Base-by-base conservation (phyloP, 1,140 invertebrate species). In the Scaptomyza graminum region DNA sequence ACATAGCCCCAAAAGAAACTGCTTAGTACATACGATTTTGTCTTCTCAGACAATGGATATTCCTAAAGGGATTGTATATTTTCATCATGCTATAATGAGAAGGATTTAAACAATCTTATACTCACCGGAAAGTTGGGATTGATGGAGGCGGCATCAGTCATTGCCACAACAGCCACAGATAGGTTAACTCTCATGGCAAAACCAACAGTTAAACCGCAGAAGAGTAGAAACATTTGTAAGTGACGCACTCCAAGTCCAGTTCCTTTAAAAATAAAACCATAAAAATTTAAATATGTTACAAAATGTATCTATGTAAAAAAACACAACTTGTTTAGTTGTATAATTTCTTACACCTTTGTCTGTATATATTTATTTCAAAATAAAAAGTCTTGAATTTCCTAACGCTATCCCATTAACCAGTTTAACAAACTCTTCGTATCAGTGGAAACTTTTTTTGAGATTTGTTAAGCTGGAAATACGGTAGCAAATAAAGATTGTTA, bases 131-230 rank as follows among this genome's bases (percentile, higher is more conserved):
- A 83, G 18, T 77, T 16, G 0, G 80, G 67, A 69, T 83, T 74
- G 13, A 75, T 69, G 9, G 16, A 9, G 2, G 64, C 34, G 16
- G 67, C 51, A 56, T 94, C 92, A 0, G 93, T 94, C 94, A 95
- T 95, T 15, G 94, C 95, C 0, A 95, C 95, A 11, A 95, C 93
- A 0, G 94, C 94, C 54, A 95, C 94, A 12, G 94, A 95, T 72
- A 95, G 92, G 54, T 94, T 94, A n/a, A 94, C 93, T 47, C 95
- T 90, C 77, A 94, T 93, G 5, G 92, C 92, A 66, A 94, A 95
- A 0, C 93, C 94, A 12, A 94, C 90, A 0, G 93, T 75, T 71
- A 94, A 93, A 0, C 94, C 93, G 5, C 94, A 59, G 70, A 95
- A 95, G 51, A 95, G 85, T 11, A 95, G 75, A 2, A 95, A 43